Conservation (phyloP, 2,888 invertebrate genomes). For the Drosophila quasianomalipes region DNA sequence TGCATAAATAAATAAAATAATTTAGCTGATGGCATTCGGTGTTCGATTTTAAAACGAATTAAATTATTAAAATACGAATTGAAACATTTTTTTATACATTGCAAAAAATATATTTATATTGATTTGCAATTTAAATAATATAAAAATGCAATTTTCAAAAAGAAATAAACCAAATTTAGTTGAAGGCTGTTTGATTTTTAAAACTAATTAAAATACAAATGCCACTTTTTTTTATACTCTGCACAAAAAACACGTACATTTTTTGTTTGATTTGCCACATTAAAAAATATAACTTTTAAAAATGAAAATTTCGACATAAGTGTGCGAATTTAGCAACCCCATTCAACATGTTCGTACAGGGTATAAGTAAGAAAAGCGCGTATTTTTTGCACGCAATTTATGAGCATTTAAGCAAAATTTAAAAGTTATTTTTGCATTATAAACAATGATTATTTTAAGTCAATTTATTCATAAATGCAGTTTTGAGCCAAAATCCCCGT, state of each 20-base stretch:
- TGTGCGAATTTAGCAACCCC: not conserved
- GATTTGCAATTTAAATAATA: not conserved
- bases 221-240: not conserved
- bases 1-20: constrained; percentile 24
- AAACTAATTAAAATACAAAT: not conserved
- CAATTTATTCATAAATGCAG: constrained; percentile 29
- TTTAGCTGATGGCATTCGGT: constrained; percentile 50
- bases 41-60: constrained; percentile 48
- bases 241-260: not conserved
- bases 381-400: constrained; percentile 9
- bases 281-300: not conserved
- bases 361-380: constrained; percentile 15
- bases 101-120: not conserved
- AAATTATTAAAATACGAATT: constrained; percentile 45
- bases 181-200: not conserved
- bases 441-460: constrained; percentile 7
- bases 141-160: not conserved
- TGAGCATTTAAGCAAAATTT: constrained; percentile 13
- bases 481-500: not conserved
- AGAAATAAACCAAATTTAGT: not conserved
- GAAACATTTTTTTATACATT: not conserved
- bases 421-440: not conserved
- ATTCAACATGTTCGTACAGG: not conserved
- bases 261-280: not conserved
- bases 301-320: not conserved